Percentiles rank a stretch among this genome's conserved stretches.
Evolutionary conservation across 2,888 invertebrate species (phyloP).

Genomic region (Melanostoma scalare): DNA sequence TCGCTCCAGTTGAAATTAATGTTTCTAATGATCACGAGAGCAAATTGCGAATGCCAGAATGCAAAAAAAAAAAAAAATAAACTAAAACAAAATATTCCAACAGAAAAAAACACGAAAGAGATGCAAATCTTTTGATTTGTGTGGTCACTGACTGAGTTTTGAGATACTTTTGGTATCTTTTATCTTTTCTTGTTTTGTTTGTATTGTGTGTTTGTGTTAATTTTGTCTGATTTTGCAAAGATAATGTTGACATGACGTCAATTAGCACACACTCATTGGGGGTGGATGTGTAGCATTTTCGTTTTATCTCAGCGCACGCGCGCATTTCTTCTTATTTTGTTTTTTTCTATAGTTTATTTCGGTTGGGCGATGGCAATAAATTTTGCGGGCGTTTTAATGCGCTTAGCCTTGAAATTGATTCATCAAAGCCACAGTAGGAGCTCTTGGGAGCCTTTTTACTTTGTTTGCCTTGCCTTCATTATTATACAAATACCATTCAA

Average conservation of each 20-base stretch:
- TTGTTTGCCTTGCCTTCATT: not conserved
- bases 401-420: conserved; percentile 69
- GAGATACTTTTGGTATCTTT: conserved; percentile 30
- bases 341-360: conserved; percentile 22
- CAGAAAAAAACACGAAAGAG: not conserved
- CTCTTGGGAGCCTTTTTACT: conserved; percentile 1
- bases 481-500: not conserved
- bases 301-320: conserved; percentile 31
- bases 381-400: conserved; percentile 43
- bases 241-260: conserved; percentile 72
- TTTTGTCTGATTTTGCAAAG: conserved; percentile 65
- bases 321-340: conserved; percentile 22
- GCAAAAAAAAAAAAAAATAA: not conserved
- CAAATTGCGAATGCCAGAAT: conserved; percentile 8
- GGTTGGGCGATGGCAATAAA: conserved; percentile 35
- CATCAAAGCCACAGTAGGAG: conserved; percentile 52
- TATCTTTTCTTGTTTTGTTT: conserved; percentile 30
- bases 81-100: not conserved
- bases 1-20: conserved; percentile 69
- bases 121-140: conserved; percentile 58
- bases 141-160: conserved; percentile 61
- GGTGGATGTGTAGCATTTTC: conserved; percentile 13
- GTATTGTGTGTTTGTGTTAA: conserved; percentile 51
- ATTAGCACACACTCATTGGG: conserved; percentile 56
- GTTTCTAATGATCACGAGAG: conserved; percentile 68